Evolutionary conservation across 2,113 vertebrate genomes (phyloP), one percentile per base, ranked within the genome.

Genomic region (Bathybates hornii): DNA sequence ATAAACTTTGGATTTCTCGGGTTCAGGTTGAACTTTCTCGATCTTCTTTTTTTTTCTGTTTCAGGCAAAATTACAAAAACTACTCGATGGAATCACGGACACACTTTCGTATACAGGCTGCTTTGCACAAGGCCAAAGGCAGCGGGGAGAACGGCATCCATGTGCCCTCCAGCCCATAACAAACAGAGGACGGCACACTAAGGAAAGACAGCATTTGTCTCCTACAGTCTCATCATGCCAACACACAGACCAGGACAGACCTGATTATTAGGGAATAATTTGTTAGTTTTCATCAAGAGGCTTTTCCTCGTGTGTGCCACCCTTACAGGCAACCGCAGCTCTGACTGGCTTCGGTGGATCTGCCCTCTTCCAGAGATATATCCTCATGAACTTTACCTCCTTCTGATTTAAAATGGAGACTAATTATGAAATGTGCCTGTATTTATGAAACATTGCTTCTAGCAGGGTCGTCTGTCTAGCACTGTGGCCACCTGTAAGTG

Each of bases 11-110:
- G 43, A 19, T 29, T 76, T 78, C 6, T 9, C 1, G 3, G 52
- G 14, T 17, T 78, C 45, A 50, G 3, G 6, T 29, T 80, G 3
- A 52, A 14, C 24, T 54, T 56, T 24, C 2, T 19, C 27, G 24
- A 21, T 73, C 50, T 7, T 54, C 38, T 81, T 38, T 80, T 71
- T 71, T 68, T 10, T n/a, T 91, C 36, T 81, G 6, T 94, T 96
- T 82, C 91, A 99, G 99, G 94, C 97, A 98, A 92, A 99, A 98
- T 93, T 99, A 99, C 93, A 99, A 99, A 96, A 98, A 99, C 95
- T 99, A 99, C 93, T 99, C 99, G 43, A 99, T 99, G 98, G 99
- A 99, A 94, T 99, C 98, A 83, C 97, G 99, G 93, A 99, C 98
- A 79, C 98, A 99, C 94, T 99, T 99, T 96, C 97, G 99, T 89